Conservation (phyloP, 2,797 vertebrate species). For the Gadopsis marmoratus region DNA sequence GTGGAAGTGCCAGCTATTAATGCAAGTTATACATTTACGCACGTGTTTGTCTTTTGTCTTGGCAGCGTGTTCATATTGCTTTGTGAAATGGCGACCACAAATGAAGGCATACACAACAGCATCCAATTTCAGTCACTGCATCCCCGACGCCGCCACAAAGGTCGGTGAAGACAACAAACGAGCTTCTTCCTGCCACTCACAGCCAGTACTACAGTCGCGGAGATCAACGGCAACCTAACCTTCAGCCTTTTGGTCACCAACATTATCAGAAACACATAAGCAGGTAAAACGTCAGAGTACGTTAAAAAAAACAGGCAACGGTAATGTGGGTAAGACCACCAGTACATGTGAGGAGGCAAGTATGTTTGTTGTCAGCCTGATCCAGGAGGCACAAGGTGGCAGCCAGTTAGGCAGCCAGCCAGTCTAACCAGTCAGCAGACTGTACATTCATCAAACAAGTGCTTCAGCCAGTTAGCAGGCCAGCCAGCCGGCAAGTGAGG, state of each 20-base stretch:
- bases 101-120: neutral
- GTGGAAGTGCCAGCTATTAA: neutral
- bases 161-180: neutral
- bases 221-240: neutral
- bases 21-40: neutral
- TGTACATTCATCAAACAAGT: slow-evolving; percentile 18
- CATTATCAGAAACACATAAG: neutral
- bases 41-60: slow-evolving; percentile 1
- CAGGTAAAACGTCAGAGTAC: slow-evolving; percentile 6
- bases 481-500: slow-evolving; percentile 5
- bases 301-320: neutral
- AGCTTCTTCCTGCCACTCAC: neutral
- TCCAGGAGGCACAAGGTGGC: slow-evolving; percentile 4
- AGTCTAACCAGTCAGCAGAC: slow-evolving; percentile 8
- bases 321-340: neutral
- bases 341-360: neutral
- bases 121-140: neutral
- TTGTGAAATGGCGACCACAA: neutral
- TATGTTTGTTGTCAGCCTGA: neutral
- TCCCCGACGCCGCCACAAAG: slow-evolving; percentile 1
- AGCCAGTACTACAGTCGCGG: neutral
- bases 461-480: slow-evolving; percentile 21
- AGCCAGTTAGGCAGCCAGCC: neutral
- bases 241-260: neutral
- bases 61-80: slow-evolving; percentile 4